Base-by-base conservation (phyloP, 2,888 invertebrate genomes). In the Lasioglossum pauxillum region DNA sequence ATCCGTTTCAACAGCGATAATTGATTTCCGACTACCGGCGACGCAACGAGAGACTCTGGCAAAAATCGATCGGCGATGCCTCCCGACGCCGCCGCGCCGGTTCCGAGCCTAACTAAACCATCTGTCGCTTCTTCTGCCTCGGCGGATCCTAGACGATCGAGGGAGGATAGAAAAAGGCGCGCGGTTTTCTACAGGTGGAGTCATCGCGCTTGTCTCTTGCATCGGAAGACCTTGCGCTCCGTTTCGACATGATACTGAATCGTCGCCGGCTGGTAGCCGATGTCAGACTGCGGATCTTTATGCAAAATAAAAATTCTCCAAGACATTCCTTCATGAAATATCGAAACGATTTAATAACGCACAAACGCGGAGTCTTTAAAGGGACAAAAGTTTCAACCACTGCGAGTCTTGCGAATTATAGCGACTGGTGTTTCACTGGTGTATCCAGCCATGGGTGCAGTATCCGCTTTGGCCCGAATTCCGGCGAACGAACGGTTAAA, bases 1-100 rank as follows among this genome's bases (percentile, higher is more conserved):
- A 72, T 85, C 75, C 64, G 72, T 85, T 85, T 83, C 84, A 72
- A 85, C 79, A 74, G 75, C 84, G 79, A 85, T 83, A 85, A 85
- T 79, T 83, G 79, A 85, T 85, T 73, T 69, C 77, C 82, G 60
- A 78, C 74, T 72, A 84, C 74, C 49, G 69, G 69, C 41, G 64
- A 12, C n/a, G n/a, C 41, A 60, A 64, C 60, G 53, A n/a, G 53
- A n/a, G 67, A 35, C 69, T 23, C 69, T 19, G 35, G 38, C 69
- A 38, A 57, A 83, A 46, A 81, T 83, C 49, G 12, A 23, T 41
- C n/a, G 69, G 31, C 41, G 77, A 67, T 67, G 77, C 35, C 46
- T 31, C 10, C 60, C 27, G 27, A 23, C 49, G 49, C 19, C 23
- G 10, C 8, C 53, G 60, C 35, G 35, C 19, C 35, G 35, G 35